A percentile compares a stretch with the other conserved stretches of the same genome.
phyloP scores from a whole-genome alignment of 2,888 invertebrate species.

The Dioctria linearis region DNA sequence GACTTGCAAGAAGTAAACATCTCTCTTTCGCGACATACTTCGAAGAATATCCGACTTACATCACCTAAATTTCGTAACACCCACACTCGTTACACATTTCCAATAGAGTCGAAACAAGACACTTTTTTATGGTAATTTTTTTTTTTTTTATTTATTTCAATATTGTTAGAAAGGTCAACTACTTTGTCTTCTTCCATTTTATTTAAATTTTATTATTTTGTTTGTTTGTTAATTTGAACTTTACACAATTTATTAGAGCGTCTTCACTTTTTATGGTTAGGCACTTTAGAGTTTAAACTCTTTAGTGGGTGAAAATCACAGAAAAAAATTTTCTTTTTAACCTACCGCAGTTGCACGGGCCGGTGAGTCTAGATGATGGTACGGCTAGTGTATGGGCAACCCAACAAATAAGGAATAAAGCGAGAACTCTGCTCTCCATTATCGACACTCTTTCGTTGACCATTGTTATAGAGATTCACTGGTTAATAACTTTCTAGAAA shows the following conservation, averaged over 20 bases:
- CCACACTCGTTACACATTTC: slow-evolving; percentile 40
- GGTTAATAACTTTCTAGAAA: background rate
- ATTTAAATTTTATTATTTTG: too few relatives aligned
- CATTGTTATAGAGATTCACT: slow-evolving; percentile 5
- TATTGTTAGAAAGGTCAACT: slow-evolving; percentile 3
- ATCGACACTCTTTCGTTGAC: background rate
- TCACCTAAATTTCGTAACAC: slow-evolving; percentile 44
- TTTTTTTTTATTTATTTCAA: background rate
- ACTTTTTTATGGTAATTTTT: slow-evolving; percentile 13
- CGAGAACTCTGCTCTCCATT: background rate
- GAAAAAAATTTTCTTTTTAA: slow-evolving; percentile 8
- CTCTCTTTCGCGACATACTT: background rate
- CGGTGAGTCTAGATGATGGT: slow-evolving; percentile 36
- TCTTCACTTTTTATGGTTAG: too few relatives aligned
- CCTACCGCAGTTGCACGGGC: slow-evolving; percentile 44
- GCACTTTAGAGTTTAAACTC: too few relatives aligned
- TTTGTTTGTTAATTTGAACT: too few relatives aligned
- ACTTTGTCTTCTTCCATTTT: background rate
- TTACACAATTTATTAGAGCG: too few relatives aligned
- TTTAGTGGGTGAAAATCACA: background rate
- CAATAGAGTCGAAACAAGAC: slow-evolving; percentile 11
- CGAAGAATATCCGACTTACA: slow-evolving; percentile 18
- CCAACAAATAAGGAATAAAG: background rate
- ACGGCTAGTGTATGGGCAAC: background rate
- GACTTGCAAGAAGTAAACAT: background rate